Evolutionary conservation across 2,797 vertebrate species (phyloP), one percentile per base, ranked within the genome.

Genomic region (Vireo griseus): DNA sequence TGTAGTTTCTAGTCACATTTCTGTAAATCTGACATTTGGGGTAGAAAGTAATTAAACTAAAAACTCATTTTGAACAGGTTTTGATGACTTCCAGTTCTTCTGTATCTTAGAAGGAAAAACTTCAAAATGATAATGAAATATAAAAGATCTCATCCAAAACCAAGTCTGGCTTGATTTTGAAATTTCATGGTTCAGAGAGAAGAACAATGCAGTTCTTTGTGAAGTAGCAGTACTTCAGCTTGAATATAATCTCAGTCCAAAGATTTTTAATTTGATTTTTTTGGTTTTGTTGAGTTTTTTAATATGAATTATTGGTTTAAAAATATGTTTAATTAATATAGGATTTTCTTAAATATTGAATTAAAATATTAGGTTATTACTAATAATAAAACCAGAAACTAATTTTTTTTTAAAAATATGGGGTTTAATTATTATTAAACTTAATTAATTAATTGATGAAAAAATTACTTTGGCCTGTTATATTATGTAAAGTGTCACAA

Each of bases 211-310:
- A 69, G 4, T n/a, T 76, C 14, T 66, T 42, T 66, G 5, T 29
- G 45, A 83, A 42, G 7, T 2, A 45, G 7, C 2, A 45, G 8
- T 37, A 67, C 4, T 33, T 81, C 3, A 35, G 1, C 13, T 48
- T 67, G 37, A 59, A 55, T 75, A 35, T 48, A 74, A 80, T 22
- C 4, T 24, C 16, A 1, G 5, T 50, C 4, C 6, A 42, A n/a
- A 7, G 1, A 3, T 2, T 6, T 37, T 42, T 40, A 1, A 3
- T 47, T 54, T 69, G 3, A 8, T 40, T 0, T 67, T 40, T 2
- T 13, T 22, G 21, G 44, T 26, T 61, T 79, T 65, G 1, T 29
- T 65, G 8, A 1, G 1, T 0, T 44, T 81, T 80, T 47, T 26
- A 47, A 50, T 44, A 44, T 11, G 42, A 52, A 28, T 29, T 51